Percentiles rank a stretch among this genome's conserved stretches.
phyloP scores from a whole-genome alignment of 1,140 invertebrate genomes.

The Lordiphosa mommai region DNA sequence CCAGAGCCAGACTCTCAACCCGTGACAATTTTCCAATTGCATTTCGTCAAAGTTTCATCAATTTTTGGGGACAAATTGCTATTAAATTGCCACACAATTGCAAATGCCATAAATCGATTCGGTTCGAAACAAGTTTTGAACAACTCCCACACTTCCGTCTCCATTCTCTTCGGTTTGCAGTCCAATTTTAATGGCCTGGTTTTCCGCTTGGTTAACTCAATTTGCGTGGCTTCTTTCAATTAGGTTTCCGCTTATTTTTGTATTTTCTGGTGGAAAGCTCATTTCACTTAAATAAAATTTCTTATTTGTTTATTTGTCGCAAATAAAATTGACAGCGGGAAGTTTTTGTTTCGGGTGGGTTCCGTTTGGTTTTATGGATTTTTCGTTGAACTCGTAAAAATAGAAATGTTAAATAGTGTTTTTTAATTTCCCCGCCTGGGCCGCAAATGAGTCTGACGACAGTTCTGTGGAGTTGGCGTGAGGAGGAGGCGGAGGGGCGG shows the following conservation, averaged over 20 bases:
- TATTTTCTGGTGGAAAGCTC: conserved; percentile 43
- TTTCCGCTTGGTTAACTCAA: conserved; percentile 76
- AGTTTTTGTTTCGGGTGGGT: conserved; percentile 11
- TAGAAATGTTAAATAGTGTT: conserved; percentile 65
- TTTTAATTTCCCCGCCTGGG: conserved; percentile 38
- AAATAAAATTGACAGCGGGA: conserved; percentile 51
- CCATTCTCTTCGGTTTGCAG: conserved; percentile 26
- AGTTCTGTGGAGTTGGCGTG: conserved; percentile 19
- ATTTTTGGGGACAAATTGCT: conserved; percentile 64
- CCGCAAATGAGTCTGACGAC: conserved; percentile 63
- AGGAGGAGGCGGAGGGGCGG: not conserved
- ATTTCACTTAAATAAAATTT: conserved; percentile 58
- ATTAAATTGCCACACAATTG: conserved; percentile 75
- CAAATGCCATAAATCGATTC: conserved; percentile 65
- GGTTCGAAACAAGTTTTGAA: conserved; percentile 19
- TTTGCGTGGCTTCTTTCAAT: conserved; percentile 75
- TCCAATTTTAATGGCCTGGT: conserved; percentile 71
- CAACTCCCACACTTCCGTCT: conserved; percentile 14
- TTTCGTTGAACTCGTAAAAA: conserved; percentile 71
- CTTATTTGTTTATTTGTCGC: conserved; percentile 72
- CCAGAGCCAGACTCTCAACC: conserved; percentile 15
- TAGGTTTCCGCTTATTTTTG: conserved; percentile 59
- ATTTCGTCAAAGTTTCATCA: conserved; percentile 66
- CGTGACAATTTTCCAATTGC: conserved; percentile 69
- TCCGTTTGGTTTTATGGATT: conserved; percentile 47